Base-by-base conservation (phyloP, 53 echinoderm and acorn worm species). In the Crossaster papposus region DNA sequence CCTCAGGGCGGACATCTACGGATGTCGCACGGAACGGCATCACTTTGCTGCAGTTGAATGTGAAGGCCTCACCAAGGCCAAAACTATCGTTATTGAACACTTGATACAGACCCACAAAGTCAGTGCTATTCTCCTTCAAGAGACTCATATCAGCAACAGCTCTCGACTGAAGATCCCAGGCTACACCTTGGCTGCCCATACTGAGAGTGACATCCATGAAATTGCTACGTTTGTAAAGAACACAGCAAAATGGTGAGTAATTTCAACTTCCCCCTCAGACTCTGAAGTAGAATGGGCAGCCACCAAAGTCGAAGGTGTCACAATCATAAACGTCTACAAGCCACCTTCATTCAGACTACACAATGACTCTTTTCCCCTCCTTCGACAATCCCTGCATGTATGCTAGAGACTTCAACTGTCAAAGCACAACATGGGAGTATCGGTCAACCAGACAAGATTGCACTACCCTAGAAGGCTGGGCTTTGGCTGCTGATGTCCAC, bases 281-380 rank as follows among this genome's bases (percentile, higher is more conserved):
- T 52, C 53, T 13, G 8, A 7, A 10, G 53, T 81, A 63, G 90
- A 90, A 73, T 90, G 82, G 82, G 26, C 72, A 70, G 90, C 82
- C 13, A 74, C 82, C 31, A 55, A 37, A 36, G 74, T 90, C 24
- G 76, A 90, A 83, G 89, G 77, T 33, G 72, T 80, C n/a, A 90
- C 82, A 65, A 62, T 90, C 20, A 74, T 90, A n/a, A 90, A 90
- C 26, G n/a, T n/a, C n/a, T n/a, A 64, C 76, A 90, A 90, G 83
- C 90, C 83, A 73, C 90, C 90, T 24, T 22, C 72, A 2, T 24
- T 62, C 34, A 53, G 71, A n/a, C 81, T 90, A n/a, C n/a, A n/a
- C n/a, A n/a, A n/a, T n/a, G n/a, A n/a, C n/a, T n/a, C n/a, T n/a
- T n/a, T n/a, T n/a, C n/a, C n/a, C n/a, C n/a, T n/a, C n/a, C n/a